These are phyloP conservation scores for Strongylocentrotus purpuratus DNA, from an alignment of 35 echinoderm and acorn worm species.

Conservation along the genomic window DNA sequence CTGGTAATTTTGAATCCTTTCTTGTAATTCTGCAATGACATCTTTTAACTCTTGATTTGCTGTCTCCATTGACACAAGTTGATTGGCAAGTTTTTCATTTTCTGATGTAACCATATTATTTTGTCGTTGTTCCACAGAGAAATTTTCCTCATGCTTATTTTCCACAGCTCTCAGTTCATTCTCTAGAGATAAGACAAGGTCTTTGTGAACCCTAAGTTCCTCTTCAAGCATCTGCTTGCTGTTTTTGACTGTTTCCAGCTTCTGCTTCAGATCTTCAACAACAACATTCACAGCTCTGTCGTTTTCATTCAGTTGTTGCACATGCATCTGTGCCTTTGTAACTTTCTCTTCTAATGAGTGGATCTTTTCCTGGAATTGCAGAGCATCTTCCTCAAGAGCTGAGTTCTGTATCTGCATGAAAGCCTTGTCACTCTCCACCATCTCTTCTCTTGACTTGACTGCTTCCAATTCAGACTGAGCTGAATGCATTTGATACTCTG, in stretches of 20 bases:
- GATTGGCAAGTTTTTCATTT: conserved; percentile 12
- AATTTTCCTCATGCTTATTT: background rate
- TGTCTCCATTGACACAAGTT: background rate
- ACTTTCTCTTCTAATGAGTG: background rate
- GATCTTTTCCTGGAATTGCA: background rate
- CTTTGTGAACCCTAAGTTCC: background rate
- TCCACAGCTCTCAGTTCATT: conserved; percentile 27
- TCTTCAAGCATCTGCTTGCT: conserved; percentile 9
- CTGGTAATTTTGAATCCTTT: background rate
- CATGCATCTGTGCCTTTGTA: background rate
- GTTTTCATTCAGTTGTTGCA: conserved; percentile 26
- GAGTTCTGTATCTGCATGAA: background rate
- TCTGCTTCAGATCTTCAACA: conserved; percentile 39
- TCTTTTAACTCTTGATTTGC: conserved; percentile 43
- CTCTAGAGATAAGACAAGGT: background rate
- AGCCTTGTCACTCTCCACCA: background rate
- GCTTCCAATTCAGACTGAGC: conserved; percentile 29
- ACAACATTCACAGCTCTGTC: background rate
- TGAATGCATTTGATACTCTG: conserved; percentile 5
- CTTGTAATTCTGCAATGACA: conserved; percentile 1
- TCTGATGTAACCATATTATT: background rate
- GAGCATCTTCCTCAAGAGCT: background rate
- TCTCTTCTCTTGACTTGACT: conserved; percentile 24
- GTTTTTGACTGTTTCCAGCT: conserved; percentile 8
- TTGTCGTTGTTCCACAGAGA: conserved; percentile 2